Base-by-base conservation (phyloP, 2,888 invertebrate species). In the Melieria picta region DNA sequence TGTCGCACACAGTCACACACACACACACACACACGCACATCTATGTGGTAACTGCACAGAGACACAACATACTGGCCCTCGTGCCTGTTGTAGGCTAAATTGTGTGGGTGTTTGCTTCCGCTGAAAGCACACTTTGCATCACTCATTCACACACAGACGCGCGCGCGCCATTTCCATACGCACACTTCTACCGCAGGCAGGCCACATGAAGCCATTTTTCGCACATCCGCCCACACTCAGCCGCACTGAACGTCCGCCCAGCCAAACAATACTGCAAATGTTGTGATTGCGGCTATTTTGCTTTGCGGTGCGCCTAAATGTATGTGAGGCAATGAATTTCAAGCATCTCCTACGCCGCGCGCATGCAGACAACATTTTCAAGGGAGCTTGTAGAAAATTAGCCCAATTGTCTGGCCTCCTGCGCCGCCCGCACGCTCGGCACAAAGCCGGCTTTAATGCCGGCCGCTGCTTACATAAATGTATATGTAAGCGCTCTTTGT, bases 301-400 rank as follows among this genome's bases (percentile, higher is more conserved):
- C 57, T 69, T 63, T 57, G 69, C 65, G 58, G 64, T 64, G 52
- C 58, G 64, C 62, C 65, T 30, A 48, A 65, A 65, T 52, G 69
- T 71, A 52, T 71, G 65, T 65, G 65, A 48, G 30, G 30, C 30
- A 45, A 55, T 60, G 45, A 65, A 65, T 71, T 70, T 71, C 11
- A 60, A 71, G 65, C 46, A 45, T 52, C 65, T 30, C 30, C 30
- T 30, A 30, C 30, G 30, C 30, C 3, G 30, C 30, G 11, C n/a
- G 30, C 50, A 13, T 16, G 13, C 52, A 65, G 56, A 13, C 65
- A 60, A 71, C 65, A 65, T 65, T 58, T 71, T 13, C 61, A 65
- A 65, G 13, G 52, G 52, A 50, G 43, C 7, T 16, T 50, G 64
- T 52, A 64, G 50, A 48, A 52, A 52, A 50, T 64, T 63, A 48